A percentile compares a stretch with the other conserved stretches of the same genome.
Evolutionary conservation across 2,888 invertebrate genomes (phyloP).

Genomic region (Anthoptus insignis): DNA sequence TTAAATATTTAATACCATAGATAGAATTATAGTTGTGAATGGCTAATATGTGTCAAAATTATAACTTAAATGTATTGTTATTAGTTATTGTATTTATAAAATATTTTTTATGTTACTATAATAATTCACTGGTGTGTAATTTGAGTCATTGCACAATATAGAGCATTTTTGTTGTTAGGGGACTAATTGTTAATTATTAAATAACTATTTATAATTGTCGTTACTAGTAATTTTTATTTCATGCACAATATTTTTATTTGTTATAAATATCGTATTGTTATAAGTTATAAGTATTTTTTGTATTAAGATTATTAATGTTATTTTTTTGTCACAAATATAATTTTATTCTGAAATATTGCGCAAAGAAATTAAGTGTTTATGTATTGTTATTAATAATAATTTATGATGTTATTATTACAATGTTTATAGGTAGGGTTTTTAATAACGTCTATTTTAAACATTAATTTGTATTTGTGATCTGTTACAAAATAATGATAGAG

Average conservation of each 20-base stretch:
- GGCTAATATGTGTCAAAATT: too few species aligned
- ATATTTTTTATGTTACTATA: too few species aligned
- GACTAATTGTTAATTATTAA: slow-evolving; percentile 11
- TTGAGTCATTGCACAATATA: slow-evolving; percentile 1
- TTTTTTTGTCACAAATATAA: too few species aligned
- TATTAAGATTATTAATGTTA: too few species aligned
- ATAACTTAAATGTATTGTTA: neutral
- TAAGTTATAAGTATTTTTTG: neutral
- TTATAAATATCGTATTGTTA: neutral
- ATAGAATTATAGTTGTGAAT: too few species aligned
- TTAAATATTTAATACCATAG: too few species aligned
- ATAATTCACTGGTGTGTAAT: neutral
- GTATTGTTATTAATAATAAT: neutral
- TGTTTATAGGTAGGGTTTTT: neutral
- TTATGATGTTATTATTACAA: neutral
- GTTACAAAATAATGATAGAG: too few species aligned
- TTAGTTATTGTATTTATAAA: neutral
- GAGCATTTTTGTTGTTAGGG: slow-evolving; percentile 10
- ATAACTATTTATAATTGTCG: slow-evolving; percentile 13
- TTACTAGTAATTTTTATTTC: slow-evolving; percentile 35
- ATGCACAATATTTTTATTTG: slow-evolving; percentile 39
- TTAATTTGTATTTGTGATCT: neutral
- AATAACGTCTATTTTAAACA: neutral
- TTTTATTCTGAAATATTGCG: slow-evolving; percentile 17
- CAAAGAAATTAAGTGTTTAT: slow-evolving; percentile 11